Evolutionary conservation across 2,888 invertebrate genomes (phyloP), one percentile per base, ranked within the genome.

Genomic region (Hetaerina titia): DNA sequence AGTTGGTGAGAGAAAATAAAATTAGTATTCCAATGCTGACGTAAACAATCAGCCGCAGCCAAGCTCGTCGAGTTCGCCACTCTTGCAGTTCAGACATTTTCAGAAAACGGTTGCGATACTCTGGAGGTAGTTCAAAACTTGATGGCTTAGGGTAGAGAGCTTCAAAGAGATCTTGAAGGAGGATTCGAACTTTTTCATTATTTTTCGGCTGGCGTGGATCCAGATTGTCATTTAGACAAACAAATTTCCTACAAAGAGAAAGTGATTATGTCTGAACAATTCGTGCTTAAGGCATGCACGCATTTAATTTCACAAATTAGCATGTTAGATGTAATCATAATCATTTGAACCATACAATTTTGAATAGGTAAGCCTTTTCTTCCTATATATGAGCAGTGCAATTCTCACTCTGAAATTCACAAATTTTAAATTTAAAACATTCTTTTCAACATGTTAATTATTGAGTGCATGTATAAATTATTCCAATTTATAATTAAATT

Each of bases 201-300:
- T 98, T 98, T 95, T 98, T 98, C 45, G 96, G 96, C 45, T 96
- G 96, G 15, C 96, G 96, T 19, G 98, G 97, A 96, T 98, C 98
- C 96, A 98, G 97, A 96, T 98, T 98, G 96, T 98, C 98, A 96
- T 98, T 98, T 92, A 98, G 97, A 96, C 98, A 98, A 89, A 98
- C 97, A 96, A 98, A 98, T 97, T 98, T 98, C 96, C 98, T 98
- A 96, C 63, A 97, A 97, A 96, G 95, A 96, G 95, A 95, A 95
- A 45, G 45, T 45, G 45, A 45, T 45, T 2, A 2, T 45, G 45
- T 45, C 45, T 45, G 45, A 45, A 45, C 45, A 45, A 4, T 45
- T 45, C 45, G 4, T 45, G 4, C 2, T 45, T 45, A 45, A 45
- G 45, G 4, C 45, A 45, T 45, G 4, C 45, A 45, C 4, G 45